These are phyloP conservation scores for Rafetus swinhoei DNA, from an alignment of 2,113 vertebrate species.

Conservation along the genomic window DNA sequence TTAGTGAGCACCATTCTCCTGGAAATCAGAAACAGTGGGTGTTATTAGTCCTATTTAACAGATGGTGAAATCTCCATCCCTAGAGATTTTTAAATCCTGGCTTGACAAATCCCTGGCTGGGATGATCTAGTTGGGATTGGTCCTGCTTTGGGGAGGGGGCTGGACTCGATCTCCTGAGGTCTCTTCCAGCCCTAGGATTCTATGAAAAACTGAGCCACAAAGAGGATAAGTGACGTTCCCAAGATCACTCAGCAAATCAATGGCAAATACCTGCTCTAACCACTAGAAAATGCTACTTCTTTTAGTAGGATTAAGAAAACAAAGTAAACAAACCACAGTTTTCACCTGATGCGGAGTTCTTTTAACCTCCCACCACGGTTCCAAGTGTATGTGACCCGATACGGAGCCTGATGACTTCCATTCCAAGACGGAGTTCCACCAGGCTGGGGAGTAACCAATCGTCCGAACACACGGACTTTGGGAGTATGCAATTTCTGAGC, in stretches of 20 bases:
- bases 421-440: background rate
- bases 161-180: too few species aligned
- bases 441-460: background rate
- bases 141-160: too few species aligned
- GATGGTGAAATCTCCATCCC: background rate
- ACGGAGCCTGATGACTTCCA: constrained; percentile 8
- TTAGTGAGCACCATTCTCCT: background rate
- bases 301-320: background rate
- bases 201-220: background rate
- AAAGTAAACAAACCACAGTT: background rate
- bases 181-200: too few species aligned
- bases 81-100: too few species aligned
- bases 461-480: background rate
- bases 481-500: background rate
- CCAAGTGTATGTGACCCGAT: constrained; percentile 68
- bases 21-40: background rate
- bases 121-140: too few species aligned
- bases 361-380: constrained; percentile 81
- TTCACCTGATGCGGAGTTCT: constrained; percentile 84
- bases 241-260: background rate
- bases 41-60: background rate
- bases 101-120: too few species aligned
- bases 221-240: background rate
- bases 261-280: background rate
- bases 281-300: background rate